phyloP scores from a whole-genome alignment of 2,113 vertebrate genomes.

The Theropithecus gelada region DNA sequence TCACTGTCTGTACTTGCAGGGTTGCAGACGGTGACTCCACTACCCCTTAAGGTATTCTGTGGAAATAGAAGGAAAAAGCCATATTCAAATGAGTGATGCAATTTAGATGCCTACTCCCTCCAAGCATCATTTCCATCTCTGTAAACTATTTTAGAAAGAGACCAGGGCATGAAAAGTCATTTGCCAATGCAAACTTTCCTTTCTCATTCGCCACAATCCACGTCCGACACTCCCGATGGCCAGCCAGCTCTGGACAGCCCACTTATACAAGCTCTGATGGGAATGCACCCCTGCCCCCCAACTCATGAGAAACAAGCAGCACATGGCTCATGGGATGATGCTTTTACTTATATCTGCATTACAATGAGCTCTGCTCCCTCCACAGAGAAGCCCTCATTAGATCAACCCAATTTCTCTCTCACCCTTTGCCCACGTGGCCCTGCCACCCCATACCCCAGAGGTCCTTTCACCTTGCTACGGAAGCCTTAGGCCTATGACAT shows the following conservation, averaged over 20 bases:
- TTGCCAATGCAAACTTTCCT: not conserved
- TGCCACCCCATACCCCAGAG: not conserved
- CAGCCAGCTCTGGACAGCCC: not conserved
- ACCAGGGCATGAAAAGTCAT: not conserved
- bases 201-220: not conserved
- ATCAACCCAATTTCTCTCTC: not conserved
- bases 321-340: not conserved
- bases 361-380: not conserved
- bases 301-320: not conserved
- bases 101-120: not conserved
- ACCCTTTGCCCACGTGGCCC: not conserved
- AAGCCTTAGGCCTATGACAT: not conserved
- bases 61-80: not conserved
- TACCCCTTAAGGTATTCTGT: not conserved
- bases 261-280: not conserved
- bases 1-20: not conserved
- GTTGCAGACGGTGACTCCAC: too few relatives aligned
- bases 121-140: not conserved
- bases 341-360: not conserved
- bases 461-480: not conserved
- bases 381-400: not conserved
- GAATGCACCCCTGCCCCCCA: too few relatives aligned
- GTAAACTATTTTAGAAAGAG: not conserved
- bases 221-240: not conserved
- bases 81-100: not conserved